Evolutionary conservation across 2,113 vertebrate species (phyloP).

Genomic region (Argyrosomus japonicus): DNA sequence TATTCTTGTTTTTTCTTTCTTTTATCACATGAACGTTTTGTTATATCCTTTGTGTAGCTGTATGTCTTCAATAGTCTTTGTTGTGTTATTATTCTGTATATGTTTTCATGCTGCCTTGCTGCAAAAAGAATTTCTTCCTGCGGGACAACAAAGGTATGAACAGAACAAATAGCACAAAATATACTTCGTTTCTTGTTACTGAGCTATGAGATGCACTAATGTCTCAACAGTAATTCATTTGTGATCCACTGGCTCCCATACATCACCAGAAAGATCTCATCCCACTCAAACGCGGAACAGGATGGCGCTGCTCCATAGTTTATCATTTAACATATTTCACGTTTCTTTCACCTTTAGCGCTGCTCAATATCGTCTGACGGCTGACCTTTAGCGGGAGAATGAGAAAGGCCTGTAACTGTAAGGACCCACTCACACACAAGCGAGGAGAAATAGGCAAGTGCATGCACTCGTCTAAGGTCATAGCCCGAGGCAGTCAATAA

Average conservation of each 20-base stretch:
- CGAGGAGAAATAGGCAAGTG: slow-evolving; percentile 31
- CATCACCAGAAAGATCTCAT: slow-evolving; percentile 19
- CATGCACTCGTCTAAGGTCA: slow-evolving; percentile 64
- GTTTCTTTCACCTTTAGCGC: slow-evolving; percentile 80
- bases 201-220: not conserved
- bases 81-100: not conserved
- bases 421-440: slow-evolving; percentile 61
- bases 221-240: not conserved
- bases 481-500: slow-evolving; percentile 66
- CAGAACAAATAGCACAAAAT: not conserved
- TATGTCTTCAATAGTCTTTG: not conserved
- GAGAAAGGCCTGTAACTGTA: slow-evolving; percentile 74
- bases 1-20: not conserved
- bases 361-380: slow-evolving; percentile 83
- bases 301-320: slow-evolving; percentile 35
- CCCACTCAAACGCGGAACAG: slow-evolving; percentile 23
- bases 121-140: not conserved
- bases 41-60: not conserved
- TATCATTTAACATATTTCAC: slow-evolving; percentile 77
- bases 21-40: not conserved
- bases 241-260: not conserved
- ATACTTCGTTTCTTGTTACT: not conserved
- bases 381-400: slow-evolving; percentile 82
- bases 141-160: not conserved
- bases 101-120: not conserved